A percentile compares a stretch with the other conserved stretches of the same genome.
Evolutionary conservation across 2,888 invertebrate species (phyloP).

Genomic region (Rotaria sp.): DNA sequence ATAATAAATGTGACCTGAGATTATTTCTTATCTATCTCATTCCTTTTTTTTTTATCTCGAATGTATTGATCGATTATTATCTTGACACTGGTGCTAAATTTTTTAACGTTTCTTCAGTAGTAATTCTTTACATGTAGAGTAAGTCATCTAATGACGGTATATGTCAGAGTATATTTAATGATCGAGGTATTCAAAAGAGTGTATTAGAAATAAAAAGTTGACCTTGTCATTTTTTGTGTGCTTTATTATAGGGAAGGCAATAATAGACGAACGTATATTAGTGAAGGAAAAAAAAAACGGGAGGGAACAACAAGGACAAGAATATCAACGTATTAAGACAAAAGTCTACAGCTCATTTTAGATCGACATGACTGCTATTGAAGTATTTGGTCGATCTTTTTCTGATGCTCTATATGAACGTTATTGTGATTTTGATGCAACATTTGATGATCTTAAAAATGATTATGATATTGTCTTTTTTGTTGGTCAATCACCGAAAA

Average conservation of each 20-base stretch:
- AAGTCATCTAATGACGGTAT: background rate
- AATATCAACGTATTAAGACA: background rate
- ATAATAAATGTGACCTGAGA: constrained; percentile 1
- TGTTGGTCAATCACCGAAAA: background rate
- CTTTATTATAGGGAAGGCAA: background rate
- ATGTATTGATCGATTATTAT: background rate
- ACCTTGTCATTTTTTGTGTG: background rate
- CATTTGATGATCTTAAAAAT: constrained; percentile 13
- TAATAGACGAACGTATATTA: background rate
- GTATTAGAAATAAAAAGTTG: background rate
- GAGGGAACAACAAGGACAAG: background rate
- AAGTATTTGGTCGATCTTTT: background rate
- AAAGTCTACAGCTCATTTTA: background rate
- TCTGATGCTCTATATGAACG: constrained; percentile 20
- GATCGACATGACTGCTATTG: background rate
- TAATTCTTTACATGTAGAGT: background rate
- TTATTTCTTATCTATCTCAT: constrained; percentile 13
- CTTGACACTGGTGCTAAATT: background rate
- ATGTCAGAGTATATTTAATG: background rate
- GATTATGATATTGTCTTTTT: constrained; percentile 19
- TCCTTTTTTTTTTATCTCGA: background rate
- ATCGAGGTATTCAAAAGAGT: background rate
- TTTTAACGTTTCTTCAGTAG: background rate
- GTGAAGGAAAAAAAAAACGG: background rate
- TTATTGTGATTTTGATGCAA: constrained; percentile 22